Evolutionary conservation across 2,888 invertebrate species (phyloP), one percentile per base, ranked within the genome.

Genomic region (Metopia argyrocephala): DNA sequence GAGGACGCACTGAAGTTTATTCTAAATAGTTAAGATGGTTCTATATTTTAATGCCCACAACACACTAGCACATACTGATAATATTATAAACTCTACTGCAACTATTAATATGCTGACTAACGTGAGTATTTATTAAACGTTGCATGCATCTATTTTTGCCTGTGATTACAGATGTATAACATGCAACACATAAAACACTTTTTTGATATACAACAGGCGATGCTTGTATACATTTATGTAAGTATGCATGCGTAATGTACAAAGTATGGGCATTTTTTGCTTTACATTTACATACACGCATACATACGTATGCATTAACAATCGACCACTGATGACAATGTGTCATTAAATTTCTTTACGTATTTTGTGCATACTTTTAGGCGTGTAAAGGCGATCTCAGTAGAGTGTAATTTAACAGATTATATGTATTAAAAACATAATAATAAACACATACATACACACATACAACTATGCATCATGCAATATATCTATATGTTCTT

Each of bases 381-480:
- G 80, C 76, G 80, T 81, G 69, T 48, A 74, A 65, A 61, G 80
- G 61, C 76, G 73, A 81, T 76, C 73, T 76, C 73, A 81, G 38
- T 75, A 76, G 59, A 69, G 25, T 76, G 73, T 74, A 76, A 76
- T 76, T 74, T 74, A 65, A 76, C 80, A 73, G 73, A 80, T 80
- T 80, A 80, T 73, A 65, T 18, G 50, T 28, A 71, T 71, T 70
- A 28, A 71, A 28, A 62, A 31, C 25, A n/a, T n/a, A n/a, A n/a
- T n/a, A n/a, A n/a, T n/a, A n/a, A 56, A 27, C 61, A 31, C 56
- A 78, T 65, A 18, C 46, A 7, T 46, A 5, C 25, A 52, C 9
- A 31, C 52, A 59, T 5, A 27, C 54, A n/a, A 12, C 52, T 38
- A 9, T 56, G 15, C 20, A 27, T 25, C 25, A 27, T 12, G 27